These are phyloP conservation scores for Glyphotaelius pellucidus DNA, from an alignment of 2,888 invertebrate genomes.

Conservation along the genomic window DNA sequence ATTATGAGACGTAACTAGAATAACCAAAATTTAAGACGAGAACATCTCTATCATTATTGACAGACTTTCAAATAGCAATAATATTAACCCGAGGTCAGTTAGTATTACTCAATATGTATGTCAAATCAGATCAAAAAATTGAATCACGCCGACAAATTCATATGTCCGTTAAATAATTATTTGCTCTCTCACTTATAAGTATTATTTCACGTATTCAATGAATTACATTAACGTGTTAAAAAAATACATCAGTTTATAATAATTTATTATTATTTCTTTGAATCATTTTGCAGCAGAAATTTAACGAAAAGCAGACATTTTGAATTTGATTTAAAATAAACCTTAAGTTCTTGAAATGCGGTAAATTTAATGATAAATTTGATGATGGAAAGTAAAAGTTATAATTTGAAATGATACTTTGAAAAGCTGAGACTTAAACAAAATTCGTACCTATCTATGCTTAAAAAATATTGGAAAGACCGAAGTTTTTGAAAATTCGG, in stretches of 20 bases:
- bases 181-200: background rate
- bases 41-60: too few relatives aligned
- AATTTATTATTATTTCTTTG: background rate
- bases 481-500: background rate
- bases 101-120: too few relatives aligned
- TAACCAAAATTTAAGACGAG: too few relatives aligned
- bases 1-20: too few relatives aligned
- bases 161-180: background rate
- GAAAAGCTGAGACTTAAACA: conserved; percentile 41
- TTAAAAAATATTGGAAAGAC: conserved; percentile 4
- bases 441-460: background rate
- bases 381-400: background rate
- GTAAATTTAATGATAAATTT: conserved; percentile 10
- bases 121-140: too few relatives aligned
- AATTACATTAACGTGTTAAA: background rate
- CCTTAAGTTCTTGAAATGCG: background rate
- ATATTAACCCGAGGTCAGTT: too few relatives aligned
- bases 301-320: background rate
- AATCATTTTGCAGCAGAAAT: background rate
- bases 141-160: too few relatives aligned
- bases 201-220: background rate
- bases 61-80: too few relatives aligned
- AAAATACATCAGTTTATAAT: background rate
- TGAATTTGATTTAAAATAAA: background rate
- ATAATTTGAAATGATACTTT: conserved; percentile 35